A percentile compares a stretch with the other conserved stretches of the same genome.
Conservation (phyloP, 2,113 vertebrate genomes). For the Ginglymostoma cirratum region DNA sequence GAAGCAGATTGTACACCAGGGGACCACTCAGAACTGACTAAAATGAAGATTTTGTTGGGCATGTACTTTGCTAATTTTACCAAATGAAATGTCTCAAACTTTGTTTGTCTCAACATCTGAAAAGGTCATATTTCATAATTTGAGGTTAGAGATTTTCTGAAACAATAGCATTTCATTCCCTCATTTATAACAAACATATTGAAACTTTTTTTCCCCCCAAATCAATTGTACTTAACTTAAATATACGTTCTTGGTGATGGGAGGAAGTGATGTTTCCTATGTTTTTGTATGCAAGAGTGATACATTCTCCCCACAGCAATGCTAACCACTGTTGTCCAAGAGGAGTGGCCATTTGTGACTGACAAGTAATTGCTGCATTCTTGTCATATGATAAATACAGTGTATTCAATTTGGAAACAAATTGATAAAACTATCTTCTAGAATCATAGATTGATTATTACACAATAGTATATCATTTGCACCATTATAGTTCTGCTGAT, state of each 20-base stretch:
- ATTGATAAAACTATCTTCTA: neutral
- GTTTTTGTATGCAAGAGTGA: neutral
- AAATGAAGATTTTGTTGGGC: neutral
- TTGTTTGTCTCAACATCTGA: neutral
- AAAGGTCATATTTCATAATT: neutral
- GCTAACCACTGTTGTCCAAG: neutral
- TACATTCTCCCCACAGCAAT: neutral
- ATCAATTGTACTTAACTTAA: neutral
- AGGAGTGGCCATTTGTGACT: neutral
- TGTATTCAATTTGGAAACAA: neutral
- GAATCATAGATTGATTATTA: neutral
- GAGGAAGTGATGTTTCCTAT: neutral
- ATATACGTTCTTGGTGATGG: neutral
- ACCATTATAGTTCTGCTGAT: neutral
- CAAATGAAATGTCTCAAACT: neutral
- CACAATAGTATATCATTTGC: neutral
- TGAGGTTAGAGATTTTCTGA: neutral
- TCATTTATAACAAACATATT: neutral
- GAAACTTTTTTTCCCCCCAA: neutral
- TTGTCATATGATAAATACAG: neutral
- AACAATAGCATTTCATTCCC: neutral
- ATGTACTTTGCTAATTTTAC: neutral
- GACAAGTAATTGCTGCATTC: neutral
- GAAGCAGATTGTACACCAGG: neutral
- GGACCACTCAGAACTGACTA: neutral